Conservation (phyloP, 2,888 invertebrate genomes). For the Campoletis raptor region DNA sequence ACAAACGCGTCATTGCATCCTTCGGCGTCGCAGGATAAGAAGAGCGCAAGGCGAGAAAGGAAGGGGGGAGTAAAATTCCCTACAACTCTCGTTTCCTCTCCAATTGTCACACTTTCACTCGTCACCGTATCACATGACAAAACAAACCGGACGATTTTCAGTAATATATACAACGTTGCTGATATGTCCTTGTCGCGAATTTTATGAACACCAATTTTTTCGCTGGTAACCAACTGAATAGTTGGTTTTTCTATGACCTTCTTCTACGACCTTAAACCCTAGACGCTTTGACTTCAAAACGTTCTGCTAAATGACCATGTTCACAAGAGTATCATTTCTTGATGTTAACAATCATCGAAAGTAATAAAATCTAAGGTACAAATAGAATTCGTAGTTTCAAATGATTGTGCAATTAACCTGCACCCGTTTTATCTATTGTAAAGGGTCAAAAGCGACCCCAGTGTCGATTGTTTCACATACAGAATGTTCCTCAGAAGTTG, state of each 20-base stretch:
- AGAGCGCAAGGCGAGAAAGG: conserved; percentile 14
- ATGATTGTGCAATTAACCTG: too few relatives aligned
- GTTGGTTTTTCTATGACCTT: too few relatives aligned
- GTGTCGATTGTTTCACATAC: too few relatives aligned
- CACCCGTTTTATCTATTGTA: too few relatives aligned
- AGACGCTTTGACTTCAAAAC: too few relatives aligned
- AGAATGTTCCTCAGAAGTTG: too few relatives aligned
- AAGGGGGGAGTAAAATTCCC: conserved; percentile 3
- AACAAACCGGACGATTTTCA: conserved; percentile 61
- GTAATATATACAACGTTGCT: conserved; percentile 55
- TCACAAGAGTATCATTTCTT: too few relatives aligned
- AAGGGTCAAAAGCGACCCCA: too few relatives aligned
- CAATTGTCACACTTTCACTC: conserved; percentile 69
- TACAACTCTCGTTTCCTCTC: conserved; percentile 53
- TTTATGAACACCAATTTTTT: neutral
- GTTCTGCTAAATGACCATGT: too few relatives aligned
- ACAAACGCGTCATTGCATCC: conserved; percentile 52
- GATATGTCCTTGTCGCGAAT: conserved; percentile 34
- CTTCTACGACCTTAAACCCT: neutral
- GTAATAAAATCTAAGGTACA: too few relatives aligned
- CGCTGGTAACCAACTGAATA: conserved; percentile 21
- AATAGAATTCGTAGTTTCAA: too few relatives aligned
- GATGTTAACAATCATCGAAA: too few relatives aligned
- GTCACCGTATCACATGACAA: conserved; percentile 55
- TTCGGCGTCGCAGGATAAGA: conserved; percentile 52